Evolutionary conservation across 2,797 vertebrate species (phyloP).

Genomic region (Sternotherus odoratus): DNA sequence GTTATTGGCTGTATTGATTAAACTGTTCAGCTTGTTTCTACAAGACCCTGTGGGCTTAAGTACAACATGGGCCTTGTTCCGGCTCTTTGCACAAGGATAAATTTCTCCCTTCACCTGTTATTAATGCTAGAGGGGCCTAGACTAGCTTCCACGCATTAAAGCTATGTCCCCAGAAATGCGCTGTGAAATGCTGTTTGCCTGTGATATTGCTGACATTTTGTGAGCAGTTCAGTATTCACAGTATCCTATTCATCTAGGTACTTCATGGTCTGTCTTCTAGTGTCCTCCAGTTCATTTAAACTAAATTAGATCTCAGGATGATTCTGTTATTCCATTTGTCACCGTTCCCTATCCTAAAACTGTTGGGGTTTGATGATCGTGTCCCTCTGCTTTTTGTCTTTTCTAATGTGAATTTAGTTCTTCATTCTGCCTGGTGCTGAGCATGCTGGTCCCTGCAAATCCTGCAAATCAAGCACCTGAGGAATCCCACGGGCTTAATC

Average conservation of each 20-base stretch:
- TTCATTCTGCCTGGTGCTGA: background rate
- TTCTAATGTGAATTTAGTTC: background rate
- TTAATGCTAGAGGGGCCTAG: background rate
- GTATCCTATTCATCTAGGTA: accelerated
- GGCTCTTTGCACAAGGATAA: background rate
- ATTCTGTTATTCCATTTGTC: background rate
- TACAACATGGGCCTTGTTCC: background rate
- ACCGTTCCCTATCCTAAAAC: background rate
- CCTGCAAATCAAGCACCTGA: background rate
- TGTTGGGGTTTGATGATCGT: background rate
- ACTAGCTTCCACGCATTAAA: background rate
- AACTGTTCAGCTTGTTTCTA: background rate
- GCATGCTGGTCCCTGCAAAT: background rate
- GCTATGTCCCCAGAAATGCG: background rate
- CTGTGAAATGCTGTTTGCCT: background rate
- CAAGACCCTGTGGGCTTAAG: background rate
- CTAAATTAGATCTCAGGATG: background rate
- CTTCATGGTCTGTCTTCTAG: background rate
- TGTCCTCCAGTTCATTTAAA: background rate
- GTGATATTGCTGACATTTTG: background rate
- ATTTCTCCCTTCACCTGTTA: background rate
- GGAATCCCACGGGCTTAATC: background rate
- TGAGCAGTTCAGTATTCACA: background rate
- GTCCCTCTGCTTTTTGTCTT: background rate
- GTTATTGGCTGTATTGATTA: accelerated